phyloP scores from a whole-genome alignment of 35 echinoderm and acorn worm genomes.

The Diadema setosum region DNA sequence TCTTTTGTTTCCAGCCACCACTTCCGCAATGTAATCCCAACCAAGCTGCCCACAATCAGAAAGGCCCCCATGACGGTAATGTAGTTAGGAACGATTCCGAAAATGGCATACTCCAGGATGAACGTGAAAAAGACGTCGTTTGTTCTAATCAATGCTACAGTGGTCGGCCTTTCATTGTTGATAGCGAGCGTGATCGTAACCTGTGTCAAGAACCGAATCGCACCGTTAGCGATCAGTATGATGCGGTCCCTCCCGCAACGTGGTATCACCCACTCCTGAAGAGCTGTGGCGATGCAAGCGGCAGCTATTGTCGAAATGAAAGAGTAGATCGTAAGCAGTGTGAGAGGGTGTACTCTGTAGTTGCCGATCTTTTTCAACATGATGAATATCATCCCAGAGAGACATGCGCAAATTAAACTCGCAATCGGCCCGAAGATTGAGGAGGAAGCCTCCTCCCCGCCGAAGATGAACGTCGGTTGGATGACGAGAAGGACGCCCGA shows the following conservation, averaged over 20 bases:
- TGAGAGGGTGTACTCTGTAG: not conserved
- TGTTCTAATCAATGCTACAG: not conserved
- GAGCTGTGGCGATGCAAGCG: not conserved
- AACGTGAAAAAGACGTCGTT: not conserved
- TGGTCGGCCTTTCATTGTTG: not conserved
- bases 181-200: not conserved
- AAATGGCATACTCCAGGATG: not conserved
- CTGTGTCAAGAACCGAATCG: not conserved
- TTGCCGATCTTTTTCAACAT: not conserved
- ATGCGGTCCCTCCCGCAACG: not conserved
- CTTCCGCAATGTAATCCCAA: not conserved
- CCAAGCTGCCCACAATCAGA: not conserved
- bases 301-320: not conserved
- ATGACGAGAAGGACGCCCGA: not conserved
- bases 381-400: not conserved
- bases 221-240: not conserved
- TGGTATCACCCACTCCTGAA: not conserved
- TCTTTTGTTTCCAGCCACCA: not conserved
- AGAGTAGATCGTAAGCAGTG: not conserved
- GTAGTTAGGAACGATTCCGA: not conserved
- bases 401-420: not conserved
- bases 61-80: not conserved
- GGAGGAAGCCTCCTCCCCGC: not conserved
- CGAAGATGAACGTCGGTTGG: slow-evolving; percentile 1
- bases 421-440: not conserved